Base-by-base conservation (phyloP, 2,888 invertebrate genomes). In the Melipona bicolor region DNA sequence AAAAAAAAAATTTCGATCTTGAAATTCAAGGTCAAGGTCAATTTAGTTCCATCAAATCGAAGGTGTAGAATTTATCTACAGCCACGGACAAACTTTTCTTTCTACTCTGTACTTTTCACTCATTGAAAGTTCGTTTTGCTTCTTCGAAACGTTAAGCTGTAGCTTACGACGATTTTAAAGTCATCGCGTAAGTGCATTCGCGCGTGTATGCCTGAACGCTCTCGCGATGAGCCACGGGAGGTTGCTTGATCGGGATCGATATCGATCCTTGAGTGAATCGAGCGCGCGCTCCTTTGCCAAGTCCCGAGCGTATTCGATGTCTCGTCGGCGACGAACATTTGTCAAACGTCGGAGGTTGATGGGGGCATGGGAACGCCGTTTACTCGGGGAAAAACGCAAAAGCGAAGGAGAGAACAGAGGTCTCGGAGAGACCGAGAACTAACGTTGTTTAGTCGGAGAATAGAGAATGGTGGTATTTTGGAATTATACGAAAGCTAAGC, bases 311-410 rank as follows among this genome's bases (percentile, higher is more conserved):
- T 52, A 76, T 75, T 64, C 79, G 64, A 71, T 71, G 85, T 80
- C 77, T 74, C 80, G 59, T 27, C 74, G 71, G 49, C 83, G 67
- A 74, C 65, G 77, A 73, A 79, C 85, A 85, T 83, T 85, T 83
- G 85, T 85, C 83, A 85, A 76, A 77, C 85, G 79, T 73, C 79
- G 73, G 74, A 59, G 71, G 71, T 52, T 50, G 80, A 67, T 32
- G 52, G 61, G 27, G 76, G 24, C 59, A 24, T 21, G 65, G 43
- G 56, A 56, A 36, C 24, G 11, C 13, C 75, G 78, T 79, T 79
- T 79, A 67, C 75, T 75, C 50, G 56, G 56, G 50, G 6, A 72
- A 19, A 52, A 52, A 67, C 56, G 74, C 56, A 19, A 52, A 52
- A 43, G 27, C 21, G 59, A 50, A 24, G 36, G 36, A 5, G 54